Percentiles rank a stretch among this genome's conserved stretches.
Evolutionary conservation across 1,140 invertebrate genomes (phyloP).

Genomic region (Protaetia brevitarsis): DNA sequence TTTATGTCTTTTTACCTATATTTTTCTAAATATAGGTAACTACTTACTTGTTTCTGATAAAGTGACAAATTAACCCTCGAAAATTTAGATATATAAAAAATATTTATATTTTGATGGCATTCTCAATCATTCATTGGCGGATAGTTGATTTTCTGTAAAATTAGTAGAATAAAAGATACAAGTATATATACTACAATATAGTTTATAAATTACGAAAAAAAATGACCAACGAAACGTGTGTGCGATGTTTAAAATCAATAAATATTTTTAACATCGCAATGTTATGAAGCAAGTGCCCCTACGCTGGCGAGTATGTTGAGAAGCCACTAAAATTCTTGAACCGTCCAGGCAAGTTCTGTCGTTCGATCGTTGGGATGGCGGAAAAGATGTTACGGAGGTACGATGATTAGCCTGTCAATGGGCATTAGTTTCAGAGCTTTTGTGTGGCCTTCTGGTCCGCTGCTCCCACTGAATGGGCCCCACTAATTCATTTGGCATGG

Average conservation of each 20-base stretch:
- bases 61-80: too few species aligned
- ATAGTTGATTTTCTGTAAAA: too few species aligned
- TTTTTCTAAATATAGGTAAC: too few species aligned
- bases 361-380: constrained; percentile 8
- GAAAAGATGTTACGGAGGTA: constrained; percentile 11
- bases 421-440: constrained; percentile 29
- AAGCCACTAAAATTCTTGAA: constrained; percentile 17
- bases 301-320: not conserved
- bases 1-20: too few species aligned
- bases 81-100: too few species aligned
- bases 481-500: constrained; percentile 22
- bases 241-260: not conserved
- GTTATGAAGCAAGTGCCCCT: not conserved
- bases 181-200: too few species aligned
- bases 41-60: too few species aligned
- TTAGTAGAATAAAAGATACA: too few species aligned
- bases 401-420: constrained; percentile 33
- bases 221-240: too few species aligned
- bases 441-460: constrained; percentile 26
- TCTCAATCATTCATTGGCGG: too few species aligned
- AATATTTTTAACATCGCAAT: not conserved
- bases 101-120: too few species aligned
- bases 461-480: constrained; percentile 21
- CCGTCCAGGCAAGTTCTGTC: not conserved
- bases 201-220: too few species aligned